Evolutionary conservation across 2,113 vertebrate species (phyloP), one percentile per base, ranked within the genome.

Genomic region (Tachysurus fulvidraco): DNA sequence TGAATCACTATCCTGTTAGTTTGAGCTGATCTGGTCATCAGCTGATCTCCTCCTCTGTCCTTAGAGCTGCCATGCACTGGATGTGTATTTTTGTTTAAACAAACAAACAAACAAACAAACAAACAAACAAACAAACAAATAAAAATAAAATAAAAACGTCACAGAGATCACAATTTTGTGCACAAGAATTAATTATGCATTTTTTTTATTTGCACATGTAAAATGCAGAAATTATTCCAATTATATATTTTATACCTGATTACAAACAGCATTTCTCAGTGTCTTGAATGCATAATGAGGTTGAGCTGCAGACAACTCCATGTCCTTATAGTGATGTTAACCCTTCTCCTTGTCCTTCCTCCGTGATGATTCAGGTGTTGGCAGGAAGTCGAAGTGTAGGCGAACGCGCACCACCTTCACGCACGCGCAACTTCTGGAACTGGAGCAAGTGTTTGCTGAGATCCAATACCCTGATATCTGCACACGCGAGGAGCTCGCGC

Each of bases 381-480:
- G 60, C 54, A 83, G 96, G 92, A 94, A 93, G 85, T 98, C 98
- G 93, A 99, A 98, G 89, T 97, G 98, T 94, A 99, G 98, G 93
- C 95, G 98, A 85, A 96, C 98, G 92, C 96, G 98, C 90, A 99
- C 98, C 87, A 97, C 97, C 91, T 99, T 99, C 95, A 99, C 97
- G 0, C 97, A 97, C 5, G 96, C 97, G 8, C 98, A 99, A 93
- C 97, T 99, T 89, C 98, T 99, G 93, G 98, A 98, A 92, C 92
- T 99, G 92, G 98, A 99, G 95, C 93, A 97, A 86, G 98, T 97
- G 95, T 99, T 99, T 94, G 97, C 98, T 91, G 97, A 99, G 89
- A 98, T 98, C 41, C 97, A 98, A 92, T 99, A 99, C 91, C 98
- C 98, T 0, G 98, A 99, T 87, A 98, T 99, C 95, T 98, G 98